A percentile compares a stretch with the other conserved stretches of the same genome.
These are phyloP conservation scores for Anaspis maculata DNA, from an alignment of 2,888 invertebrate genomes.

Conservation along the genomic window DNA sequence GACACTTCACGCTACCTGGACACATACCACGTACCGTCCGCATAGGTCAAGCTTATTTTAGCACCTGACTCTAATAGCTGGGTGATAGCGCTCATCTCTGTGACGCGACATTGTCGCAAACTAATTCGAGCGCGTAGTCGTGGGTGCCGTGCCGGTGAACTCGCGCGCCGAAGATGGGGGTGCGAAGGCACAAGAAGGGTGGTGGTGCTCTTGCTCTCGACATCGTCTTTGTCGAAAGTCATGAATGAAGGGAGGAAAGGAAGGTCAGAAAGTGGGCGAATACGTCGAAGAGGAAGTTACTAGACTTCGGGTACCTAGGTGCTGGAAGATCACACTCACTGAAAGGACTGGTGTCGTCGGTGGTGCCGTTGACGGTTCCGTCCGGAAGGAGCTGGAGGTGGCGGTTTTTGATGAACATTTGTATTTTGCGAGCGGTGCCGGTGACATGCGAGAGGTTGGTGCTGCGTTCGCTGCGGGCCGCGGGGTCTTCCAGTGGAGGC, in stretches of 20 bases:
- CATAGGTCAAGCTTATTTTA: constrained; percentile 41
- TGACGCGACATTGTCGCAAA: constrained; percentile 21
- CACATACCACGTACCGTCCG: constrained; percentile 21
- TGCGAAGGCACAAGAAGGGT: constrained; percentile 2
- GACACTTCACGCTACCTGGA: constrained; percentile 13
- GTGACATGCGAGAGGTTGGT: constrained; percentile 75
- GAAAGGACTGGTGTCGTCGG: constrained; percentile 71
- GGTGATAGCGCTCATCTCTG: constrained; percentile 20
- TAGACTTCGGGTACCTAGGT: neutral
- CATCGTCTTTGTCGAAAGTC: neutral
- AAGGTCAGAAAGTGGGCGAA: too few relatives aligned
- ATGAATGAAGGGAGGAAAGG: neutral
- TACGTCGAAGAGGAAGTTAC: too few relatives aligned
- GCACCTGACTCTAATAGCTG: constrained; percentile 31
- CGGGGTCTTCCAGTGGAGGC: constrained; percentile 27
- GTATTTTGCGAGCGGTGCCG: constrained; percentile 70
- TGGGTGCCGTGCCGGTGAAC: constrained; percentile 19
- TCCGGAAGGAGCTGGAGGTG: constrained; percentile 76
- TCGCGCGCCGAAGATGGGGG: constrained; percentile 4
- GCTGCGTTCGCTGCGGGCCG: constrained; percentile 58
- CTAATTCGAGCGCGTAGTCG: constrained; percentile 22
- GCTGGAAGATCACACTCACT: constrained; percentile 53
- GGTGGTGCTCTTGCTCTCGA: constrained; percentile 3
- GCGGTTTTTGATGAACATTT: constrained; percentile 77
- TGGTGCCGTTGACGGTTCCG: constrained; percentile 78